A percentile compares a stretch with the other conserved stretches of the same genome.
Evolutionary conservation across 2,888 invertebrate genomes (phyloP).

Genomic region (Lepidochrysops patricia): DNA sequence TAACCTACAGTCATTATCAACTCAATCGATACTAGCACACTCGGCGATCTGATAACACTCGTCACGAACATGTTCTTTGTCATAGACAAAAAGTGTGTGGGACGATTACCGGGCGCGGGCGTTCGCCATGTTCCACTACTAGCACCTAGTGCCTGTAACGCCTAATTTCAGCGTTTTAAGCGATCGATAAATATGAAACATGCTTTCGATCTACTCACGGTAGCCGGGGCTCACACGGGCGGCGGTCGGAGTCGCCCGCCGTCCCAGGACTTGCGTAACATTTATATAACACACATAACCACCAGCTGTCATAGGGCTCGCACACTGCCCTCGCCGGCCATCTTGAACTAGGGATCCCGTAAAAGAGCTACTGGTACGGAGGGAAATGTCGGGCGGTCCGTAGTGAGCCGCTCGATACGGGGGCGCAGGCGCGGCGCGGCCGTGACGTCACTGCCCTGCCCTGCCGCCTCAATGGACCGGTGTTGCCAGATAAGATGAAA

Average conservation of each 20-base stretch:
- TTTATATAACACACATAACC: conserved; percentile 63
- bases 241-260: conserved; percentile 47
- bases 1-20: neutral
- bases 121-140: conserved; percentile 16
- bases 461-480: conserved; percentile 44
- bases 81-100: neutral
- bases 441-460: conserved; percentile 57
- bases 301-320: conserved; percentile 44
- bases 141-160: conserved; percentile 20
- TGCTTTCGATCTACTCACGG: conserved; percentile 44
- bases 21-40: conserved; percentile 3
- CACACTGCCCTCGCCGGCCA: conserved; percentile 53
- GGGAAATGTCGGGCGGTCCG: conserved; percentile 63
- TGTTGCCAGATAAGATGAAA: conserved; percentile 20
- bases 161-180: conserved; percentile 37
- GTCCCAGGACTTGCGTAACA: conserved; percentile 64
- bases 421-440: conserved; percentile 61
- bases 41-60: neutral
- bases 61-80: neutral
- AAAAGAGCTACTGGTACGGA: conserved; percentile 42
- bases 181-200: conserved; percentile 47
- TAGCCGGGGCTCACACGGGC: conserved; percentile 53
- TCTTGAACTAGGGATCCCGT: conserved; percentile 41
- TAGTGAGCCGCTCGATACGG: conserved; percentile 67
- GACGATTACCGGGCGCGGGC: neutral